phyloP scores from a whole-genome alignment of 2,113 vertebrate genomes.

The Paramisgurnus dabryanus region DNA sequence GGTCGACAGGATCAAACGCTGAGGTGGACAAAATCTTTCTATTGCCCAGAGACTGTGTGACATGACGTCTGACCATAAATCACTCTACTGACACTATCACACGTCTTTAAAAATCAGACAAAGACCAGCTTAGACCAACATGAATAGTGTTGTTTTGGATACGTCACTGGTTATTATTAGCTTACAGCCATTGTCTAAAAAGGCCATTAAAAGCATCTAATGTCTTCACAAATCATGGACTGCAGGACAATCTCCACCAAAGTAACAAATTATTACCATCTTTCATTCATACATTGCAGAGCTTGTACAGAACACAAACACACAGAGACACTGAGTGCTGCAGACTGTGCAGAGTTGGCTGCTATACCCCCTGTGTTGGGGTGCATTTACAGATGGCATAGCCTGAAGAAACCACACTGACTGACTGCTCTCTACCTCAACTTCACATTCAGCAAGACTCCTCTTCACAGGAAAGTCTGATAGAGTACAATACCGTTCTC shows the following conservation, averaged over 20 bases:
- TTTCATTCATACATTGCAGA: conserved; percentile 6
- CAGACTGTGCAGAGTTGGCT: background rate
- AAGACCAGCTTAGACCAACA: background rate
- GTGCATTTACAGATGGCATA: background rate
- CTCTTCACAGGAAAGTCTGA: conserved; percentile 3
- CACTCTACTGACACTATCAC: conserved; percentile 3
- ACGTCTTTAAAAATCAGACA: background rate
- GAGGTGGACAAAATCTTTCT: conserved; percentile 1
- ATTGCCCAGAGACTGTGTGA: background rate
- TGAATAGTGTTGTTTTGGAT: background rate
- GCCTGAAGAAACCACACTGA: background rate
- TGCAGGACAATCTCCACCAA: background rate
- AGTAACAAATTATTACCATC: background rate
- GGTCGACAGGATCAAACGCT: background rate
- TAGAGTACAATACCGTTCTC: conserved; percentile 7
- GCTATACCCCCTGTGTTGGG: conserved; percentile 1
- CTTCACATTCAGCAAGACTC: conserved; percentile 11
- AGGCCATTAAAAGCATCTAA: background rate
- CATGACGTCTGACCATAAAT: conserved; percentile 7
- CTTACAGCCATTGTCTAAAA: background rate
- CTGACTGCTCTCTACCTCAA: conserved; percentile 18
- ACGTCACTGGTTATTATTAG: background rate
- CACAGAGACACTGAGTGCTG: background rate
- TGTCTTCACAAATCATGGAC: background rate
- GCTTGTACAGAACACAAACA: background rate